These are phyloP conservation scores for Lateolabrax maculatus DNA, from an alignment of 2,797 vertebrate genomes.

Conservation along the genomic window DNA sequence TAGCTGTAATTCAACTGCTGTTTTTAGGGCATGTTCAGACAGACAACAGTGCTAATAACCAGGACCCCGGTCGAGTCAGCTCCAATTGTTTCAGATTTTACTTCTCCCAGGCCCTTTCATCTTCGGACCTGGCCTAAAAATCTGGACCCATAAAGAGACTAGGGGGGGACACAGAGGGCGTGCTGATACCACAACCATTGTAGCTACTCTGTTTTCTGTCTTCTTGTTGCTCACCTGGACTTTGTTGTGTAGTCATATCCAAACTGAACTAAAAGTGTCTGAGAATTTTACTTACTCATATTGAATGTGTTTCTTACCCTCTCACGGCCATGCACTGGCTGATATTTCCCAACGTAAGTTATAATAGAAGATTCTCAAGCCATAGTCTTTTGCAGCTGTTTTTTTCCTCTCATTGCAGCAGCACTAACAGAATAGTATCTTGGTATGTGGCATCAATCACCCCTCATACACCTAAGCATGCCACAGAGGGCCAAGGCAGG, in stretches of 20 bases:
- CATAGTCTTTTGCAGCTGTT: background rate
- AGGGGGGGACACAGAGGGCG: too few relatives aligned
- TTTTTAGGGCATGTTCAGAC: constrained; percentile 1
- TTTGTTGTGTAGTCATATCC: too few relatives aligned
- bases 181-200: too few relatives aligned
- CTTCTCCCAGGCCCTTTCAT: background rate
- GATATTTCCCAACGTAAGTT: background rate
- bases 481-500: constrained; percentile 54
- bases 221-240: too few relatives aligned
- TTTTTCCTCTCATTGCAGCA: background rate
- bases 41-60: background rate
- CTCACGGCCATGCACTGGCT: background rate
- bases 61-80: background rate
- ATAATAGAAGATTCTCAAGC: background rate
- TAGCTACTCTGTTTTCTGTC: too few relatives aligned
- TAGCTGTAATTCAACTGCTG: background rate
- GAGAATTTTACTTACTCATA: background rate
- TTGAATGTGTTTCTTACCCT: background rate
- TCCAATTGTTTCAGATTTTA: background rate
- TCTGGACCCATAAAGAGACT: too few relatives aligned
- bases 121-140: too few relatives aligned
- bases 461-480: constrained; percentile 58
- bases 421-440: background rate
- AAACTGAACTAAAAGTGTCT: background rate
- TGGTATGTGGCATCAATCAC: constrained; percentile 36